Conservation (phyloP, 2,888 invertebrate species). For the Cyclophora punctaria region DNA sequence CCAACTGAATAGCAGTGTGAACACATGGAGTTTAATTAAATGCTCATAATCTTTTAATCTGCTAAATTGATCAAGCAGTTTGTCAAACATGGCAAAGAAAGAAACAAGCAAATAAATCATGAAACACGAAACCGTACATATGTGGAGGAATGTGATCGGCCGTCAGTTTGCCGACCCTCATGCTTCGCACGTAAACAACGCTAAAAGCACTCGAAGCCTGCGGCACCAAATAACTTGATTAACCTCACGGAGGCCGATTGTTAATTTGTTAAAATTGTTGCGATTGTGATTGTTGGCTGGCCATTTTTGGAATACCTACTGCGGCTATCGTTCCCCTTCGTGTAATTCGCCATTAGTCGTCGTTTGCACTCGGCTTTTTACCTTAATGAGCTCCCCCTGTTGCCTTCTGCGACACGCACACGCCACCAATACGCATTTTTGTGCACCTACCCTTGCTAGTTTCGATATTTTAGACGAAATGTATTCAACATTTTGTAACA, state of each 20-base stretch:
- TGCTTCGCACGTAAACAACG: background rate
- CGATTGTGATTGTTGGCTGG: constrained; percentile 21
- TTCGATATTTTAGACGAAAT: constrained; percentile 10
- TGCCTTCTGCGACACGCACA: constrained; percentile 49
- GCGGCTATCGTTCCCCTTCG: constrained; percentile 64
- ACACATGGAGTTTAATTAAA: no score
- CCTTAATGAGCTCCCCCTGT: constrained; percentile 71
- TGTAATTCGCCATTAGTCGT: constrained; percentile 73
- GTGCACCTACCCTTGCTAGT: constrained; percentile 46
- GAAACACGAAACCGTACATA: background rate
- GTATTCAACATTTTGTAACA: no score
- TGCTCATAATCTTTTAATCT: no score
- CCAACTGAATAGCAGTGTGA: no score
- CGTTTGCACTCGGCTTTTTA: constrained; percentile 75
- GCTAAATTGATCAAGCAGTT: no score
- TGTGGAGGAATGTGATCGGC: no score
- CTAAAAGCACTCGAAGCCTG: background rate
- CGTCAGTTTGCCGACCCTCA: no score
- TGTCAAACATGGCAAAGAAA: no score
- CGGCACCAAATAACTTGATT: constrained; percentile 1
- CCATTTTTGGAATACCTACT: constrained; percentile 24
- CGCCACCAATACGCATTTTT: constrained; percentile 65
- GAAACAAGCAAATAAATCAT: background rate
- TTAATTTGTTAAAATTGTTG: constrained; percentile 18
- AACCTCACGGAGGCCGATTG: constrained; percentile 4